A percentile compares a stretch with the other conserved stretches of the same genome.
These are phyloP conservation scores for Platycheirus albimanus DNA, from an alignment of 2,888 invertebrate species.

Conservation along the genomic window DNA sequence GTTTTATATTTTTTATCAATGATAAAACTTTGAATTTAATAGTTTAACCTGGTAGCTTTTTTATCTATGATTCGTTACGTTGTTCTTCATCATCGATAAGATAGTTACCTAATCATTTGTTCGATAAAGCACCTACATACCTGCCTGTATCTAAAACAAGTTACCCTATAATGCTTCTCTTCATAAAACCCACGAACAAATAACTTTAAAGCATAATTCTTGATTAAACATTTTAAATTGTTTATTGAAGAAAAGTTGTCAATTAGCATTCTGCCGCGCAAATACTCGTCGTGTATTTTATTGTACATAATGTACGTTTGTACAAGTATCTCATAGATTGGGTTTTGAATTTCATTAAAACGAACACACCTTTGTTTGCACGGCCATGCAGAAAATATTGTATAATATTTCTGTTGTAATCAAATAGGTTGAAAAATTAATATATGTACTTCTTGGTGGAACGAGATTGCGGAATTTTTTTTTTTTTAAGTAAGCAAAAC, in stretches of 20 bases:
- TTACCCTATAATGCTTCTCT: neutral
- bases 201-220: constrained; percentile 3
- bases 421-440: neutral
- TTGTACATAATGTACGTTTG: too few relatives aligned
- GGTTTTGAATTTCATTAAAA: constrained; percentile 38
- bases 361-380: constrained; percentile 34
- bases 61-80: too few relatives aligned
- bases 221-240: constrained; percentile 12
- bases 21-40: too few relatives aligned
- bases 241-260: constrained; percentile 13
- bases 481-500: neutral
- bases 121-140: too few relatives aligned
- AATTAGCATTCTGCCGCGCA: constrained; percentile 27
- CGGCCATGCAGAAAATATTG: constrained; percentile 38
- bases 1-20: neutral
- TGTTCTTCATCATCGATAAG: too few relatives aligned
- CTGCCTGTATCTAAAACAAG: too few relatives aligned
- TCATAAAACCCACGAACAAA: too few relatives aligned
- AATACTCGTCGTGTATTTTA: neutral
- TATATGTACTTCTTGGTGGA: neutral
- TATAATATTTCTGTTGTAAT: constrained; percentile 38
- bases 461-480: constrained; percentile 8
- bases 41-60: too few relatives aligned
- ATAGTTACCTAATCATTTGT: too few relatives aligned
- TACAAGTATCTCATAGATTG: neutral